Evolutionary conservation across 2,888 invertebrate species (phyloP), one percentile per base, ranked within the genome.

Genomic region (Eristalis pertinax): DNA sequence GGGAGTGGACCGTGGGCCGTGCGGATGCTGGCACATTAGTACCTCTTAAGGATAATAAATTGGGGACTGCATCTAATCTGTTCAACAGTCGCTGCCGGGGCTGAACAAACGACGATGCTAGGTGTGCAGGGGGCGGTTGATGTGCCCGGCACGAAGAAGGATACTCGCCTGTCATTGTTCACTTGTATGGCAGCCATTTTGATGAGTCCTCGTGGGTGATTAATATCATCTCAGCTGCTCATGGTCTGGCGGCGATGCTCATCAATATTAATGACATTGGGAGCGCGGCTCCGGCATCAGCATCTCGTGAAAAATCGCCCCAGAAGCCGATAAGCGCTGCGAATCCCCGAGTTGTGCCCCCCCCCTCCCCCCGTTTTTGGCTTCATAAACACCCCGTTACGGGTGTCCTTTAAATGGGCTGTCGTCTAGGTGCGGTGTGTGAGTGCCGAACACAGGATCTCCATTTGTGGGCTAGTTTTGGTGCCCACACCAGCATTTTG

Each of bases 401-500:
- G 19, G 19, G 19, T 50, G 50, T 50, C 8, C 50, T 8, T 5
- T n/a, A 4, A 19, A 43, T 4, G 5, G 19, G 50, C 1, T 50
- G 50, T 50, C 43, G n/a, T n/a, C 50, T 43, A 43, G 15, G n/a
- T 50, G 50, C 5, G 43, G 50, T 50, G 50, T 19, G 56, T 68
- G 80, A 63, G 60, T 32, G 50, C n/a, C 26, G 68, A 74, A 80
- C 74, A 80, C 80, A 74, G 69, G 68, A 68, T 80, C 35, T 50
- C 80, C 80, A 80, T 80, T 80, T 80, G 74, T 58, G 73, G 58
- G 72, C 15, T 63, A 63, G 73, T 80, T 67, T 62, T 62, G 73
- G 73, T 73, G 58, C 65, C 50, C 32, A 26, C 43, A 13, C 35
- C 35, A 35, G 19, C 67, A 5, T 10, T 19, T 19, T 8, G 50